phyloP scores from a whole-genome alignment of 2,797 vertebrate species.

The Pseudochaenichthys georgianus region DNA sequence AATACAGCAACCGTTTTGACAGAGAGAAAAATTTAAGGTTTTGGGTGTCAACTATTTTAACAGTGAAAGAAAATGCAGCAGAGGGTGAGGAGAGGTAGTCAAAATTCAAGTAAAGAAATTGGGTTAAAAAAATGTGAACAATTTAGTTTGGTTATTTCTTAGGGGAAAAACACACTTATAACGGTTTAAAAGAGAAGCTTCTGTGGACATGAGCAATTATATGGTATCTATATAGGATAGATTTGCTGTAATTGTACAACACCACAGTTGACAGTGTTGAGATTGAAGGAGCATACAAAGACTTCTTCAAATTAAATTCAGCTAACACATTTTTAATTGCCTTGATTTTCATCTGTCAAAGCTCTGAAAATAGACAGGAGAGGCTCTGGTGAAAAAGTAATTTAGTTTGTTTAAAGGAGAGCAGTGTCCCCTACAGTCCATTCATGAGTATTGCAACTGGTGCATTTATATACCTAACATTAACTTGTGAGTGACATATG shows the following conservation, averaged over 20 bases:
- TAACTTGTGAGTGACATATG: slow-evolving; percentile 4
- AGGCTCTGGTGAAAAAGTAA: slow-evolving; percentile 29
- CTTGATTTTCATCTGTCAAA: slow-evolving; percentile 44
- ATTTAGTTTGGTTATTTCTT: slow-evolving; percentile 9
- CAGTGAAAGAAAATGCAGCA: not conserved
- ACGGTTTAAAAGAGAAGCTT: not conserved
- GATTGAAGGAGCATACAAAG: slow-evolving; percentile 8
- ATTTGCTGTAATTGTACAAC: slow-evolving; percentile 7
- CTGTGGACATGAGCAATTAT: slow-evolving; percentile 12
- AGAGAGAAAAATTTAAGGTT: slow-evolving; percentile 17
- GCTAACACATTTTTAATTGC: slow-evolving; percentile 30
- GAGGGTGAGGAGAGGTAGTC: not conserved
- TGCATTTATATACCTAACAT: not conserved
- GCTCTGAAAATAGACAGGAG: slow-evolving; percentile 14
- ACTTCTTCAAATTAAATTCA: slow-evolving; percentile 27
- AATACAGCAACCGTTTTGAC: slow-evolving; percentile 17
- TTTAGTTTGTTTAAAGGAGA: slow-evolving; percentile 61
- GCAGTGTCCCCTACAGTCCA: slow-evolving; percentile 72
- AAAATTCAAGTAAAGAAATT: not conserved
- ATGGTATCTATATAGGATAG: slow-evolving; percentile 24
- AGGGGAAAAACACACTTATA: not conserved
- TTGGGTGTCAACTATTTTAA: slow-evolving; percentile 14
- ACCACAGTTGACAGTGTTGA: slow-evolving; percentile 8
- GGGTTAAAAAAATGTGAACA: not conserved
- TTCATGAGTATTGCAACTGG: slow-evolving; percentile 29